Percentiles rank a stretch among this genome's conserved stretches.
phyloP scores from a whole-genome alignment of 1,140 invertebrate genomes.

The Drosophila littoralis region DNA sequence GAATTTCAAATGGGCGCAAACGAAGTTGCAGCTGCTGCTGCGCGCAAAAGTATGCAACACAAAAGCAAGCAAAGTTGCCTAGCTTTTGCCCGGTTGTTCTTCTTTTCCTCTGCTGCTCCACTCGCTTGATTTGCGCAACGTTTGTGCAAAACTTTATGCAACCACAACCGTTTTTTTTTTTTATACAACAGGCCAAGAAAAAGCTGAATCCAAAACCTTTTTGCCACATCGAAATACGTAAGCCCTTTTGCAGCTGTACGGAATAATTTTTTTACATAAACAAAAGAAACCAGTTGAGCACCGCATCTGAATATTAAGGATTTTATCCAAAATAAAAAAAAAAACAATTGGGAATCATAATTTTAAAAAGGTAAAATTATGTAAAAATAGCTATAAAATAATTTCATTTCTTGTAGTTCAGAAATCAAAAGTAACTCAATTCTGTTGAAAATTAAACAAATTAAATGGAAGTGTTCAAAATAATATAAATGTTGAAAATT shows the following conservation, averaged over 20 bases:
- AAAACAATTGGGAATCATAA: no score
- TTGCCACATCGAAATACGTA: constrained; percentile 35
- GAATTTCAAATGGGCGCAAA: constrained; percentile 78
- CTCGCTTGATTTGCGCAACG: constrained; percentile 53
- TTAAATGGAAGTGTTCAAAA: no score
- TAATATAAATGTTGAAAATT: no score
- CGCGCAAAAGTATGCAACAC: constrained; percentile 62
- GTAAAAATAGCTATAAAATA: no score
- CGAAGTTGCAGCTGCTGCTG: constrained; percentile 60
- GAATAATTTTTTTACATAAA: neutral
- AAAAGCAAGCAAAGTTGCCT: constrained; percentile 68
- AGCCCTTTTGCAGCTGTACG: constrained; percentile 19
- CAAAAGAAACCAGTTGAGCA: no score
- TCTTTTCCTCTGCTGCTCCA: constrained; percentile 23
- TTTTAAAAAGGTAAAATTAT: no score
- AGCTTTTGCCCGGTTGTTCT: constrained; percentile 22
- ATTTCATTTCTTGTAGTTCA: no score
- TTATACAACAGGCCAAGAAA: constrained; percentile 16
- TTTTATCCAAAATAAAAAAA: no score
- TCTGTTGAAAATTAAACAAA: no score
- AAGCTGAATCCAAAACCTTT: constrained; percentile 17
- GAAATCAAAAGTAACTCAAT: no score
- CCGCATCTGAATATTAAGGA: no score
- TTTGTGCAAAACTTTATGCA: constrained; percentile 50
- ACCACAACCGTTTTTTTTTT: constrained; percentile 26